Evolutionary conservation across 2,113 vertebrate genomes (phyloP).

Genomic region (Hyperoodon ampullatus): DNA sequence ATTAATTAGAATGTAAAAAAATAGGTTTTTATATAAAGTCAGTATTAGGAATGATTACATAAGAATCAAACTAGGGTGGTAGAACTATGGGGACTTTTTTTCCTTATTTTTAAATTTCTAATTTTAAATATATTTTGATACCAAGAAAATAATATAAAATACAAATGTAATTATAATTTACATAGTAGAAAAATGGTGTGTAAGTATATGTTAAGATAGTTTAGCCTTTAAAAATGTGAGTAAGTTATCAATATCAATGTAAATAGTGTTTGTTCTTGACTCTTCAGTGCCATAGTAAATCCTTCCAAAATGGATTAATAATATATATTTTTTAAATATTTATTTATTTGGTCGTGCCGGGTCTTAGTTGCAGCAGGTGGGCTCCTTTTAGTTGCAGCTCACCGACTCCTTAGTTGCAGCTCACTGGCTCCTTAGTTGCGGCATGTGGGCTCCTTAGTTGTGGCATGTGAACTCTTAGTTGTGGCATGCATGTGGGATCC

Average conservation of each 20-base stretch:
- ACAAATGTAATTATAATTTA: neutral
- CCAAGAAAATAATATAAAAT: neutral
- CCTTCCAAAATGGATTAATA: neutral
- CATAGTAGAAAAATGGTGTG: neutral
- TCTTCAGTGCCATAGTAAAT: constrained; percentile 8
- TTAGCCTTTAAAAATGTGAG: neutral
- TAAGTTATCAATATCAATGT: neutral
- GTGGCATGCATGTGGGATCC: too few species aligned
- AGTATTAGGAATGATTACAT: neutral
- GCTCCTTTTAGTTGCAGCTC: too few species aligned
- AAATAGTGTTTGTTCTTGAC: constrained; percentile 18
- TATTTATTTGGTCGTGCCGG: too few species aligned
- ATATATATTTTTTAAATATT: neutral
- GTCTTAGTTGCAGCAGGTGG: too few species aligned
- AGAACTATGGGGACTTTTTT: neutral
- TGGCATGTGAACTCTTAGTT: too few species aligned
- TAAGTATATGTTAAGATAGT: neutral
- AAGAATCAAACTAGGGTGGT: neutral
- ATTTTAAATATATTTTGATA: neutral
- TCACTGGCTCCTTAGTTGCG: too few species aligned
- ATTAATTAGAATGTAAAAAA: constrained; percentile 10
- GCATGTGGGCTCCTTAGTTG: too few species aligned
- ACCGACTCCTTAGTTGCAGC: too few species aligned
- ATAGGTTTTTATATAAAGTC: neutral
- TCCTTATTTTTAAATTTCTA: neutral